Evolutionary conservation across 2,888 invertebrate genomes (phyloP), one percentile per base, ranked within the genome.

Genomic region (Lochmaea capreae): DNA sequence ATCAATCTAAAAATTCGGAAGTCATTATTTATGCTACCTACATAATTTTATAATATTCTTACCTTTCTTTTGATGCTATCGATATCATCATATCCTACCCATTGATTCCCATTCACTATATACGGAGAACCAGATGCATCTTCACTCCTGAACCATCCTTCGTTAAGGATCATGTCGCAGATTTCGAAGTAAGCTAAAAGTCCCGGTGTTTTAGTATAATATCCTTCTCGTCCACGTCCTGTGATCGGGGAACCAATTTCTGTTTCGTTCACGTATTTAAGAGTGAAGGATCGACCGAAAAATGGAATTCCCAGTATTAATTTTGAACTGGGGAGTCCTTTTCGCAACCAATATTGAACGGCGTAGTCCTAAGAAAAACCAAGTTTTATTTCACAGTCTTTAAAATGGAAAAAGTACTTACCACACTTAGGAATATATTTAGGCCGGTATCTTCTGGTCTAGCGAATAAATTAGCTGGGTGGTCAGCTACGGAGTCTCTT

Each of bases 71-170:
- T 85, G 65, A 94, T 88, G 71, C 92, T 92, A 16, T 89, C 87
- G 0, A 89, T 89, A 80, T 94, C 93, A 77, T 95, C 95, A 81
- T 92, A 95, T 6, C 93, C 92, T 76, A 95, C 89, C 95, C 95
- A 95, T 81, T 95, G 95, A 83, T 94, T 92, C 8, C 92, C 93
- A 66, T 90, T 90, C 10, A 92, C 89, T 65, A 90, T 87, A 81
- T 89, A 93, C 0, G 94, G 92, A 16, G 92, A 90, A 0, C 93
- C 93, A 43, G 89, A 89, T 65, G 89, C 89, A 80, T 94, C 93
- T 12, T 89, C 78, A 33, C 79, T 74, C 65, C 77, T 78, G 18
- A 74, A 78, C 84, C 85, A 86, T 2, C 84, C 85, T 76, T 86
- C 86, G 68, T 85, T 84, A 46, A 84, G 78, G 8, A 87, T 81